phyloP scores from a whole-genome alignment of 2,888 invertebrate species.

The Buathra laborator region DNA sequence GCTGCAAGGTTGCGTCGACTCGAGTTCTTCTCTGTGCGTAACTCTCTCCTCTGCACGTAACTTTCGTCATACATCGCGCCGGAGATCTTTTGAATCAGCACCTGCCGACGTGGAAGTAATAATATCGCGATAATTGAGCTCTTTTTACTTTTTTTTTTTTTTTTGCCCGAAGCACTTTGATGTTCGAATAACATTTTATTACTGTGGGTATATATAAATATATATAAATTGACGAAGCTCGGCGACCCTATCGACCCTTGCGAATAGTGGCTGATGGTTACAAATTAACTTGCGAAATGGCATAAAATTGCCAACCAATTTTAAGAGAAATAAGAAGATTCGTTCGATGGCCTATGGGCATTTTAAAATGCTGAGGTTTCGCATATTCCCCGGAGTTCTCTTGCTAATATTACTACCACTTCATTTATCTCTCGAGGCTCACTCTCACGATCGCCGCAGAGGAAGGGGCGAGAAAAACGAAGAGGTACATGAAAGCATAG shows the following conservation, averaged over 20 bases:
- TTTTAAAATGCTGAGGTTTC: conserved; percentile 28
- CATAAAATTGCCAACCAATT: conserved; percentile 38
- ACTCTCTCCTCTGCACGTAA: neutral
- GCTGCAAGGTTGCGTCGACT: conserved; percentile 12
- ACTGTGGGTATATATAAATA: neutral
- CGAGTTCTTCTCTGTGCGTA: neutral
- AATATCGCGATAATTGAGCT: conserved; percentile 47
- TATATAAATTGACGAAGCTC: conserved; percentile 17
- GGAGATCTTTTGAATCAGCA: conserved; percentile 35
- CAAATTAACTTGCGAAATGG: conserved; percentile 29
- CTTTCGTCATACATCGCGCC: conserved; percentile 8
- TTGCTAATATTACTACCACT: conserved; percentile 39
- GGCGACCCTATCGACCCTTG: conserved; percentile 13
- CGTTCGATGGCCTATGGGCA: conserved; percentile 16
- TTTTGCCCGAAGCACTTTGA: neutral
- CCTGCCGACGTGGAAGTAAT: conserved; percentile 27
- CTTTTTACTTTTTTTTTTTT: conserved; percentile 17
- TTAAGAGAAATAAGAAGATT: conserved; percentile 19
- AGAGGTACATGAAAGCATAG: conserved; percentile 14
- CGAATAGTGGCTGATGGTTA: neutral
- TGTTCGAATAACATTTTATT: neutral
- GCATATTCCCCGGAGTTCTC: neutral
- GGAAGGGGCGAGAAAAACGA: neutral
- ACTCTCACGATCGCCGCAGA: conserved; percentile 48
- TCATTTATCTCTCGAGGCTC: conserved; percentile 23